These are phyloP conservation scores for Hydriomena furcata DNA, from an alignment of 2,888 invertebrate genomes.

Conservation along the genomic window DNA sequence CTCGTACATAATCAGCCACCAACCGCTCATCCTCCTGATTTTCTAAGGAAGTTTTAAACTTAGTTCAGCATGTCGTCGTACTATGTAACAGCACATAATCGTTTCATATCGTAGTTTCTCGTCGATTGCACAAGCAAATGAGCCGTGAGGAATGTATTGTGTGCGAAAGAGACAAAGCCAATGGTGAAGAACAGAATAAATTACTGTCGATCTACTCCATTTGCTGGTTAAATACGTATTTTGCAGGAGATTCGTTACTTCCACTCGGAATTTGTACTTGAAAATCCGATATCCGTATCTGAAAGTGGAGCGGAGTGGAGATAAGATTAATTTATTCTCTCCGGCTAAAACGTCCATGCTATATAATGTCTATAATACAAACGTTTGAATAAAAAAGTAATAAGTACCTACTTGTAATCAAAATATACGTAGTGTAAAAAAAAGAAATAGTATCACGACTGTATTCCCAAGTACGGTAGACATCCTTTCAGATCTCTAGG, in stretches of 20 bases:
- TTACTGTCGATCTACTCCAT: conserved; percentile 42
- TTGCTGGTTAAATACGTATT: conserved; percentile 32
- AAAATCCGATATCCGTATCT: not conserved
- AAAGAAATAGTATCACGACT: too few relatives aligned
- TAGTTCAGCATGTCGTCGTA: conserved; percentile 34
- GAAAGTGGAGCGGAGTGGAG: not conserved
- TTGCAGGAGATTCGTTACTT: conserved; percentile 6
- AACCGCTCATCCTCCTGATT: not conserved
- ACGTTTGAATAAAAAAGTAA: too few relatives aligned
- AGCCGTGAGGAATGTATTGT: conserved; percentile 58
- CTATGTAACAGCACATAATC: conserved; percentile 48
- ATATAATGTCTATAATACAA: too few relatives aligned
- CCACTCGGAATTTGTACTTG: not conserved
- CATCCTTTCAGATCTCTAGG: too few relatives aligned
- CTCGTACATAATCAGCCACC: conserved; percentile 24
- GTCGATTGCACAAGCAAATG: conserved; percentile 67
- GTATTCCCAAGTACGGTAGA: too few relatives aligned
- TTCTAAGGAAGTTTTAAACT: conserved; percentile 10
- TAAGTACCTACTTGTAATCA: too few relatives aligned
- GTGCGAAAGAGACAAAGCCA: conserved; percentile 53
- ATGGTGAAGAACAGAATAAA: conserved; percentile 47
- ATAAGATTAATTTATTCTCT: not conserved
- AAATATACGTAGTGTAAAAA: too few relatives aligned
- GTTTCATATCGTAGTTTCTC: conserved; percentile 66
- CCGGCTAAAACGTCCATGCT: not conserved